phyloP scores from a whole-genome alignment of 35 echinoderm and acorn worm species.

The Heliocidaris tuberculata region DNA sequence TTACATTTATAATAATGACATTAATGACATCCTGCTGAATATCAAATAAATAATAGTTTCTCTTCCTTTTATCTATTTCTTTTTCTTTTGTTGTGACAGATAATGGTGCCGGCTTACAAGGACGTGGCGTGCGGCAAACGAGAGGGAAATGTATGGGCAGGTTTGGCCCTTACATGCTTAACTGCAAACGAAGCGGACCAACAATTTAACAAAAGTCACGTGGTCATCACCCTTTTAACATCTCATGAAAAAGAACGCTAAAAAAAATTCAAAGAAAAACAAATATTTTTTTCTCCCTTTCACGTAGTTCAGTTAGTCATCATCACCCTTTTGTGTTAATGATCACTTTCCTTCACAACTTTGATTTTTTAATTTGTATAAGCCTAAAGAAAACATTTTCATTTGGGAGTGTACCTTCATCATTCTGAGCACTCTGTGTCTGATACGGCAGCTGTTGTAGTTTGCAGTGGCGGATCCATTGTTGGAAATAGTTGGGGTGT shows the following conservation, averaged over 20 bases:
- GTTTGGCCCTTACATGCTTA: conserved; percentile 41
- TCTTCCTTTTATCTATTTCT: not conserved
- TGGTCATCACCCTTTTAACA: not conserved
- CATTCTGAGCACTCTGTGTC: no score
- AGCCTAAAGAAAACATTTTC: not conserved
- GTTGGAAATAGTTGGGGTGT: not conserved
- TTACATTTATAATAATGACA: no score
- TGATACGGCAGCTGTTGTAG: no score
- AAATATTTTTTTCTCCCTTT: conserved; percentile 7
- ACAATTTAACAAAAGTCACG: not conserved
- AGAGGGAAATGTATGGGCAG: conserved; percentile 48
- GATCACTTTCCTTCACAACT: not conserved
- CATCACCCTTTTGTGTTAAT: not conserved
- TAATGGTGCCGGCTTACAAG: conserved; percentile 42
- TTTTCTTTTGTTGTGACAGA: not conserved
- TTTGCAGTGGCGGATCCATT: no score
- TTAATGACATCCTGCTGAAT: no score
- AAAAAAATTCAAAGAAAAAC: conserved; percentile 1
- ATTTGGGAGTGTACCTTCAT: not conserved
- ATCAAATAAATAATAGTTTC: no score
- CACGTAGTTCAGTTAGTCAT: not conserved
- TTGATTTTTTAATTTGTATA: not conserved
- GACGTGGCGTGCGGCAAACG: conserved; percentile 22
- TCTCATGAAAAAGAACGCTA: not conserved
- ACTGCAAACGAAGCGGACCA: conserved; percentile 40